These are phyloP conservation scores for Lutraria lutraria DNA, from an alignment of 2,888 invertebrate genomes.

Conservation along the genomic window DNA sequence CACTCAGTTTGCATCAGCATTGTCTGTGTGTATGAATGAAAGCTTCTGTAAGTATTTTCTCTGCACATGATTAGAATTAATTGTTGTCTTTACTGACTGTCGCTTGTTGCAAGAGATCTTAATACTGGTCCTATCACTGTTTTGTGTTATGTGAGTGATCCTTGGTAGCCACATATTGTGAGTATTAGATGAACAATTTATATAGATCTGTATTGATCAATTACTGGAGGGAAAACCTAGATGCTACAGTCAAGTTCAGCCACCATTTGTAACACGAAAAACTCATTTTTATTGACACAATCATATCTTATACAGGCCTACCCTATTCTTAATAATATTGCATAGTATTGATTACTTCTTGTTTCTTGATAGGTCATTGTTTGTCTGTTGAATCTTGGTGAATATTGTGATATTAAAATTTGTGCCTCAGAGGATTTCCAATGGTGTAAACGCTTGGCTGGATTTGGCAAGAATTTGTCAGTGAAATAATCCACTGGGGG, in stretches of 20 bases:
- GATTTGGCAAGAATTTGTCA: constrained; percentile 16
- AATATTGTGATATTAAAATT: constrained; percentile 48
- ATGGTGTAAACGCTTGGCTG: constrained; percentile 25
- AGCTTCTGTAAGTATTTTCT: too few relatives aligned
- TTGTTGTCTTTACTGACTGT: not conserved
- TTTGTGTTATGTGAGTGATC: not conserved
- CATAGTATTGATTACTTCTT: constrained; percentile 44
- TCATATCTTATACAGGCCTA: constrained; percentile 37
- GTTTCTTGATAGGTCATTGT: constrained; percentile 30
- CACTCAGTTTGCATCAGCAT: too few relatives aligned
- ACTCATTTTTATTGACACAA: constrained; percentile 51
- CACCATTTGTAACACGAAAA: constrained; percentile 44
- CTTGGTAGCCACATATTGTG: not conserved
- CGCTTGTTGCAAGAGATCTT: not conserved
- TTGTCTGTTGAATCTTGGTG: constrained; percentile 39
- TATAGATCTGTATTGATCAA: constrained; percentile 17
- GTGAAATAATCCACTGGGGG: constrained; percentile 11
- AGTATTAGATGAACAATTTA: constrained; percentile 8
- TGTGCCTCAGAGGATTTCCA: constrained; percentile 11
- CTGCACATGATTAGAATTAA: too few relatives aligned
- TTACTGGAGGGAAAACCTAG: not conserved
- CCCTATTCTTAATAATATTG: constrained; percentile 41
- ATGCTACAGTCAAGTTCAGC: constrained; percentile 9
- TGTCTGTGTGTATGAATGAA: too few relatives aligned
- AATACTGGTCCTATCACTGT: not conserved